These are phyloP conservation scores for Octodonta nipae DNA, from an alignment of 2,888 invertebrate genomes.

Conservation along the genomic window DNA sequence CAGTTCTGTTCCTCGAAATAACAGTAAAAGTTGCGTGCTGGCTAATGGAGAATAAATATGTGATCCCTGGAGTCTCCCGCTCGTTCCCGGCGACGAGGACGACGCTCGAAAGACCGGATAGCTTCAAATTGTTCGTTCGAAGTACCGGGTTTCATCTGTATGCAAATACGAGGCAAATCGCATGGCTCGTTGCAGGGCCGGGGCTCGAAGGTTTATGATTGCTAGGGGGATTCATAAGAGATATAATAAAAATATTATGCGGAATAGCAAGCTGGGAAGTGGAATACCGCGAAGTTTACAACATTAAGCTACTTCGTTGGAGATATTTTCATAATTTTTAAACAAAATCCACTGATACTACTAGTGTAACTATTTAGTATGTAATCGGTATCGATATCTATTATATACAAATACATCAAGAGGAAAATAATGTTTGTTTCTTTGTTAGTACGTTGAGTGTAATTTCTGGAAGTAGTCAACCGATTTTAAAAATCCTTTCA, in stretches of 20 bases:
- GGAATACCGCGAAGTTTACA: no score
- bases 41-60: constrained; percentile 11
- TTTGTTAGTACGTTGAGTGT: no score
- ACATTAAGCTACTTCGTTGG: not conserved
- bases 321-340: not conserved
- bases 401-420: no score
- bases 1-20: no score
- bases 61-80: constrained; percentile 9
- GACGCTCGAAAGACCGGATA: not conserved
- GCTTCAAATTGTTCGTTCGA: constrained; percentile 2
- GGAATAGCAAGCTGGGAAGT: no score
- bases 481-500: no score
- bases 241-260: not conserved
- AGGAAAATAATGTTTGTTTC: no score
- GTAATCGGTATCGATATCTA: not conserved
- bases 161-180: constrained; percentile 19
- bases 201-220: constrained; percentile 4
- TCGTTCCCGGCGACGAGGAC: constrained; percentile 5
- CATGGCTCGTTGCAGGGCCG: constrained; percentile 4
- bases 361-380: not conserved
- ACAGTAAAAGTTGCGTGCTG: constrained; percentile 7
- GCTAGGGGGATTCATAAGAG: not conserved
- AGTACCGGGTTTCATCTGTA: constrained; percentile 17
- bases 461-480: no score
- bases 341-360: not conserved